A percentile compares a stretch with the other conserved stretches of the same genome.
Conservation (phyloP, 1,140 invertebrate species). For the Procambarus clarkii region DNA sequence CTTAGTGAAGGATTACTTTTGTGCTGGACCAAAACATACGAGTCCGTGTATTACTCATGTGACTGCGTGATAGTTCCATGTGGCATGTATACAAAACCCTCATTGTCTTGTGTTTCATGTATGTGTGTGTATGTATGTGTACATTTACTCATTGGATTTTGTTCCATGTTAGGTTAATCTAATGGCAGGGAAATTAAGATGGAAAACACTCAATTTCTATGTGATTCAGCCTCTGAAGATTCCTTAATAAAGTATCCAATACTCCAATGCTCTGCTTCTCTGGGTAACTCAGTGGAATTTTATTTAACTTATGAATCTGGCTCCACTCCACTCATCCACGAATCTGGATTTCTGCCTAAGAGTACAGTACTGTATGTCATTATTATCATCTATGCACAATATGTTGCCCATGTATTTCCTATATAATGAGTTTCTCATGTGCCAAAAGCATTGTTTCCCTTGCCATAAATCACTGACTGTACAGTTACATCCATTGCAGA, state of each 20-base stretch:
- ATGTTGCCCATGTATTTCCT: background rate
- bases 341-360: too few species aligned
- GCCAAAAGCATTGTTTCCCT: background rate
- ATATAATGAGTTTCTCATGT: background rate
- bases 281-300: background rate
- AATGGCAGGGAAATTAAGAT: constrained; percentile 44
- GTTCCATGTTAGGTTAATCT: constrained; percentile 27
- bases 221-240: background rate
- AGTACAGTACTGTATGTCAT: background rate
- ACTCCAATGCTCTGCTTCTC: background rate
- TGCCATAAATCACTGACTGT: background rate
- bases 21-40: constrained; percentile 15
- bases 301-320: background rate
- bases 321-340: too few species aligned
- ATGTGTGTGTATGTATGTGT: constrained; percentile 29
- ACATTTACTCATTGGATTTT: constrained; percentile 24
- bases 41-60: constrained; percentile 10
- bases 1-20: background rate
- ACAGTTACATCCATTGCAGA: background rate
- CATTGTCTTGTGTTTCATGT: constrained; percentile 52
- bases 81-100: constrained; percentile 37
- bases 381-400: background rate
- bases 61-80: constrained; percentile 43
- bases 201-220: constrained; percentile 14
- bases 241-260: background rate